Evolutionary conservation across 2,113 vertebrate genomes (phyloP).

Genomic region (Urocynchramus pylzowi): DNA sequence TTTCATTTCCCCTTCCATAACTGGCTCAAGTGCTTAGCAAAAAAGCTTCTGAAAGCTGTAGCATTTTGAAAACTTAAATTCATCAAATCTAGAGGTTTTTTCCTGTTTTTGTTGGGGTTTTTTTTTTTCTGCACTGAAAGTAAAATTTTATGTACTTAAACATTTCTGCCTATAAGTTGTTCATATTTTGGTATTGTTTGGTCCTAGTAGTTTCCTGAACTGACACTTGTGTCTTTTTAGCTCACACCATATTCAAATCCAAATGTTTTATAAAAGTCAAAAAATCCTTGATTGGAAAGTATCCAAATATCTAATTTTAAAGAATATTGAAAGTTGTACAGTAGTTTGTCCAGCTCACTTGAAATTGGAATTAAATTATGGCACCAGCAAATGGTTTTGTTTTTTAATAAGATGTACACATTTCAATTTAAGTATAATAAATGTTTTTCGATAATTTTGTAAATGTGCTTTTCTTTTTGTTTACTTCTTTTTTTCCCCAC

Average conservation of each 20-base stretch:
- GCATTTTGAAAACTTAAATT: not conserved
- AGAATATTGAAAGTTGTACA: slow-evolving; percentile 49
- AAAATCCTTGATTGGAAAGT: slow-evolving; percentile 58
- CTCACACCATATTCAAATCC: slow-evolving; percentile 59
- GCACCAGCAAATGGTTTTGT: slow-evolving; percentile 78
- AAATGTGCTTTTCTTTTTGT: slow-evolving; percentile 55
- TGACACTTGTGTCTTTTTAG: slow-evolving; percentile 59
- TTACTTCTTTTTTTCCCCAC: not conserved
- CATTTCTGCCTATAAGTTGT: slow-evolving; percentile 61
- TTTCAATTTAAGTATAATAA: slow-evolving; percentile 78
- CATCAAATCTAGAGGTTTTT: not conserved
- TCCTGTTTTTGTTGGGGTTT: not conserved
- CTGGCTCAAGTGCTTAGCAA: slow-evolving; percentile 33
- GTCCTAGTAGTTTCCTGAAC: slow-evolving; percentile 64
- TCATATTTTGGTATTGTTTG: slow-evolving; percentile 56
- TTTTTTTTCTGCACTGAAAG: slow-evolving; percentile 41
- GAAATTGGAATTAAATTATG: slow-evolving; percentile 70
- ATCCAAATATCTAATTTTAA: slow-evolving; percentile 55
- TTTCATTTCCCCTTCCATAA: not conserved
- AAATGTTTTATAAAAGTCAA: slow-evolving; percentile 49
- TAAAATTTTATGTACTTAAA: slow-evolving; percentile 29
- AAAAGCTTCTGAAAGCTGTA: slow-evolving; percentile 33
- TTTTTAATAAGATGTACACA: slow-evolving; percentile 79
- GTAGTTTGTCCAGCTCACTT: slow-evolving; percentile 67
- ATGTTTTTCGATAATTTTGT: slow-evolving; percentile 78